Percentiles rank a stretch among this genome's conserved stretches.
Evolutionary conservation across 2,888 invertebrate genomes (phyloP).

Genomic region (Nephrotoma guestfalica): DNA sequence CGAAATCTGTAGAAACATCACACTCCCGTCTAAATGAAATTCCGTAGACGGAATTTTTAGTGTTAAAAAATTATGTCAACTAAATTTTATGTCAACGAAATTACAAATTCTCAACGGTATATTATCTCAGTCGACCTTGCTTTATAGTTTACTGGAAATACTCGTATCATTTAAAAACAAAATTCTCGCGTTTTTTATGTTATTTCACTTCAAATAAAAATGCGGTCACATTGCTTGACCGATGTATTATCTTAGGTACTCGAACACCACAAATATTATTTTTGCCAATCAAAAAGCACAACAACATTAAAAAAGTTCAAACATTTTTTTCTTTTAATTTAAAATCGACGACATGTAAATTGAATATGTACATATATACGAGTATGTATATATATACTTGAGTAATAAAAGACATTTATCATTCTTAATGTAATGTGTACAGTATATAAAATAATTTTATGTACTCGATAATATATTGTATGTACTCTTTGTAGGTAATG

Average conservation of each 20-base stretch:
- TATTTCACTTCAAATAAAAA: not conserved
- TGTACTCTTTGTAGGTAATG: not conserved
- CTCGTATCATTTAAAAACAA: not conserved
- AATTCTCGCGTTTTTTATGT: not conserved
- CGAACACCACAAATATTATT: not conserved
- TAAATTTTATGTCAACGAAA: too few relatives aligned
- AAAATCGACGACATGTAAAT: not conserved
- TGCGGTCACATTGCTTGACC: not conserved
- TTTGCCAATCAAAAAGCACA: not conserved
- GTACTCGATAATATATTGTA: too few relatives aligned
- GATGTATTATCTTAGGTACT: not conserved
- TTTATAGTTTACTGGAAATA: too few relatives aligned
- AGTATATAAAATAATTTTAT: too few relatives aligned
- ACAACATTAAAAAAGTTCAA: not conserved
- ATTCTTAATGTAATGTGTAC: not conserved
- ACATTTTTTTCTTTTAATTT: not conserved
- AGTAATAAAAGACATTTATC: not conserved
- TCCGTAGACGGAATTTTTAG: too few relatives aligned
- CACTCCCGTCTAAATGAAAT: too few relatives aligned
- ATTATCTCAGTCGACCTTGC: too few relatives aligned
- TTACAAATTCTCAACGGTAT: too few relatives aligned
- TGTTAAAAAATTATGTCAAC: too few relatives aligned
- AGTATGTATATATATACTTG: not conserved
- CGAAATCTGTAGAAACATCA: too few relatives aligned
- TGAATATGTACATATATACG: too few relatives aligned